Evolutionary conservation across 2,888 invertebrate species (phyloP).

Genomic region (Chouioia cunea): DNA sequence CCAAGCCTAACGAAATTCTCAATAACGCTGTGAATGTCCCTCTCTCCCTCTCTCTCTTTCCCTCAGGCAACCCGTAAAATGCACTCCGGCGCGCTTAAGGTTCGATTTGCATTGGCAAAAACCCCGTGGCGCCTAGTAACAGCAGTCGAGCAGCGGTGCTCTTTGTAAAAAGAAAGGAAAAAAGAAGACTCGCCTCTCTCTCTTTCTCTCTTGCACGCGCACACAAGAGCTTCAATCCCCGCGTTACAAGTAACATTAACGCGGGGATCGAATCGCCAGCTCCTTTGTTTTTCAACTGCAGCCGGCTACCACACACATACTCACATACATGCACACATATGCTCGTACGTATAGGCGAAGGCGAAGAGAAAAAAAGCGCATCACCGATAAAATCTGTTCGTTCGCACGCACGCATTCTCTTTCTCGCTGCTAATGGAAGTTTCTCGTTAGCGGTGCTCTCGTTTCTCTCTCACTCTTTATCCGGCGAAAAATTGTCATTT

Average conservation of each 20-base stretch:
- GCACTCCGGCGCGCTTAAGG: constrained; percentile 18
- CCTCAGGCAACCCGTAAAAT: constrained; percentile 27
- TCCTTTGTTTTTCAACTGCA: constrained; percentile 45
- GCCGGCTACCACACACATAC: neutral
- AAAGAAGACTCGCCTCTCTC: neutral
- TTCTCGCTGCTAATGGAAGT: constrained; percentile 60
- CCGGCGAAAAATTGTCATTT: constrained; percentile 59
- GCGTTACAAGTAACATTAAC: constrained; percentile 46
- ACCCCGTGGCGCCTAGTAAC: neutral
- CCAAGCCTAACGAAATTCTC: no score
- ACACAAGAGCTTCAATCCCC: constrained; percentile 2
- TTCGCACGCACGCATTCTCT: constrained; percentile 33
- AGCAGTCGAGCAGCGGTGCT: neutral
- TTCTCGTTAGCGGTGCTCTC: constrained; percentile 54
- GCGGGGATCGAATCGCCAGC: constrained; percentile 27
- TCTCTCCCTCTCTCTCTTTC: neutral
- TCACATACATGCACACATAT: constrained; percentile 1
- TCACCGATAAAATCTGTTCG: constrained; percentile 47
- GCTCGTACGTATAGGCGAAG: neutral
- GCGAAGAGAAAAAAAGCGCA: constrained; percentile 33
- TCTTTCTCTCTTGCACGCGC: constrained; percentile 5
- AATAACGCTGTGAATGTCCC: no score
- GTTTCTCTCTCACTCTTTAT: constrained; percentile 16
- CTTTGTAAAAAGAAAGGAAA: neutral
- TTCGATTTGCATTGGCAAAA: constrained; percentile 44